Evolutionary conservation across 2,888 invertebrate species (phyloP).

Genomic region (Polydrusus cervinus): DNA sequence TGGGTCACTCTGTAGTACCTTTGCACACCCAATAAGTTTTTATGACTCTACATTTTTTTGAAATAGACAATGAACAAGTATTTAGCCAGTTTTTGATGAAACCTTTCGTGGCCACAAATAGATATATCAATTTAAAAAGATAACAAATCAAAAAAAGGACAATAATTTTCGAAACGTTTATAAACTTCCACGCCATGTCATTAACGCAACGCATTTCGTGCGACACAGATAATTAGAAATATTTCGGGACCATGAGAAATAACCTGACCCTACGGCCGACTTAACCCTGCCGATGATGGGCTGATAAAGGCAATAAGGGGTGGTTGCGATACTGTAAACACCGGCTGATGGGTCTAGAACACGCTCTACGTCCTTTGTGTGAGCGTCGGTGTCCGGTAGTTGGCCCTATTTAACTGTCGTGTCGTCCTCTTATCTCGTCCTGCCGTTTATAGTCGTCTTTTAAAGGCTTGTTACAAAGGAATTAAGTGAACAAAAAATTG

Average conservation of each 20-base stretch:
- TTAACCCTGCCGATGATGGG: constrained; percentile 28
- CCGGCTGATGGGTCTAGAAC: constrained; percentile 27
- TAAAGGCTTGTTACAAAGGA: constrained; percentile 20
- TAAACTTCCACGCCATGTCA: constrained; percentile 26
- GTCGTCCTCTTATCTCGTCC: constrained; percentile 34
- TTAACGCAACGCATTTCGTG: constrained; percentile 26
- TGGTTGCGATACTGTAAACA: constrained; percentile 18
- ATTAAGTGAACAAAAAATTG: constrained; percentile 31
- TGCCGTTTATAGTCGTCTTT: constrained; percentile 30
- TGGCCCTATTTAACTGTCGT: constrained; percentile 40
- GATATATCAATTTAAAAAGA: not conserved
- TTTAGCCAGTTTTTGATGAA: too few species aligned
- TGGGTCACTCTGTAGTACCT: too few species aligned
- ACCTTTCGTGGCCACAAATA: not conserved
- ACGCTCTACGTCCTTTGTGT: constrained; percentile 28
- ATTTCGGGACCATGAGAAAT: constrained; percentile 27
- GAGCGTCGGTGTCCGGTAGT: constrained; percentile 35
- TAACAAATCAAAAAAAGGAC: constrained; percentile 9
- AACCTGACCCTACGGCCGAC: constrained; percentile 26
- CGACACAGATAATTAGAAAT: constrained; percentile 36
- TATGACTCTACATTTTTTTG: too few species aligned
- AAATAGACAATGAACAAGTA: too few species aligned
- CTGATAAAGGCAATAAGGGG: constrained; percentile 22
- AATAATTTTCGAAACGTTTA: constrained; percentile 8
- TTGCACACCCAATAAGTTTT: too few species aligned